A percentile compares a stretch with the other conserved stretches of the same genome.
Evolutionary conservation across 2,888 invertebrate species (phyloP).

Genomic region (Eupithecia vulgata): DNA sequence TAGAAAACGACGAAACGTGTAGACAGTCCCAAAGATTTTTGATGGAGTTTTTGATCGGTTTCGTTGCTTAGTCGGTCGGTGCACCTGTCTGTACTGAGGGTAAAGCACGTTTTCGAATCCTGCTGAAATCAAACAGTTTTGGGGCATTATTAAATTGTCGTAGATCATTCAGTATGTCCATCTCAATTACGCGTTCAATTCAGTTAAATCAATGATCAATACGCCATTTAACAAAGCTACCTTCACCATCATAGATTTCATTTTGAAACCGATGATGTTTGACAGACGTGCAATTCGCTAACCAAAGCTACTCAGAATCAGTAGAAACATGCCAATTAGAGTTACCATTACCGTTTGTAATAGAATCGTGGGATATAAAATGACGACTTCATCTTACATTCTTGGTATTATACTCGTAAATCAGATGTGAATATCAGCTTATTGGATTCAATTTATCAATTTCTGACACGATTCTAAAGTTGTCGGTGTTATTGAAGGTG

Average conservation of each 20-base stretch:
- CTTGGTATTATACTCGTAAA: conserved; percentile 18
- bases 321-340: conserved; percentile 44
- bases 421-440: conserved; percentile 18
- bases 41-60: too few species aligned
- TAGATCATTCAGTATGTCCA: background rate
- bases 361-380: conserved; percentile 51
- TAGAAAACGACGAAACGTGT: too few species aligned
- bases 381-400: conserved; percentile 37
- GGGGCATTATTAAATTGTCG: too few species aligned
- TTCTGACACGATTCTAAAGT: background rate
- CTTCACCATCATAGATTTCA: background rate
- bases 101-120: too few species aligned
- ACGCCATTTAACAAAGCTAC: background rate
- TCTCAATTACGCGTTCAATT: background rate
- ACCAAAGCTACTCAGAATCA: conserved; percentile 15
- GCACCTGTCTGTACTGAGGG: too few species aligned
- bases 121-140: too few species aligned
- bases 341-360: conserved; percentile 40
- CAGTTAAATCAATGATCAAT: background rate
- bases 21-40: too few species aligned
- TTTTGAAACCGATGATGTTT: background rate
- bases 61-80: too few species aligned
- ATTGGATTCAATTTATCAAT: conserved; percentile 22
- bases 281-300: conserved; percentile 1
- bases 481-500: background rate